A percentile compares a stretch with the other conserved stretches of the same genome.
Evolutionary conservation across 1,140 invertebrate species (phyloP).

Genomic region (Pomacea maculata): DNA sequence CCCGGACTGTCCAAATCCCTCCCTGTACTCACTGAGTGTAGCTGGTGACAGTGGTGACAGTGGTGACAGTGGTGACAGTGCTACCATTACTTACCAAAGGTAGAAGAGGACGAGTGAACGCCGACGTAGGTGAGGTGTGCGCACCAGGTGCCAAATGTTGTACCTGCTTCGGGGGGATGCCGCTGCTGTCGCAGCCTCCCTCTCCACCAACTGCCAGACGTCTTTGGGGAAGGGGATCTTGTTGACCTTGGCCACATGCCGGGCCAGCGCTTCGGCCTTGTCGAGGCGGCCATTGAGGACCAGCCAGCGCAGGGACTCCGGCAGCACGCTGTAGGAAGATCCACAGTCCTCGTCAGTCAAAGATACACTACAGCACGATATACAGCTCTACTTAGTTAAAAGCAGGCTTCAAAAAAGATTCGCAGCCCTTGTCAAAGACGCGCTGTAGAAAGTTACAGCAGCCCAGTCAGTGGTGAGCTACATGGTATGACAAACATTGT

Average conservation of each 20-base stretch:
- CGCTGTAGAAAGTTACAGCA: too few relatives aligned
- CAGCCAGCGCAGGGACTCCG: constrained; percentile 68
- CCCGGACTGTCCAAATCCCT: too few relatives aligned
- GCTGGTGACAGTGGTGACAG: too few relatives aligned
- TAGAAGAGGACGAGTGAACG: constrained; percentile 80
- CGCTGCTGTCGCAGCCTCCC: constrained; percentile 10
- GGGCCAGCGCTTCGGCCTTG: constrained; percentile 72
- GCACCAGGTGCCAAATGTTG: constrained; percentile 68
- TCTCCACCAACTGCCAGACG: constrained; percentile 38
- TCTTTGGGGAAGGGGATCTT: constrained; percentile 39
- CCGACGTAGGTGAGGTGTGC: constrained; percentile 76
- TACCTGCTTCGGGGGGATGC: constrained; percentile 29
- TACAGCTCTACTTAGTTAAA: too few relatives aligned
- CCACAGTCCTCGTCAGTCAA: too few relatives aligned
- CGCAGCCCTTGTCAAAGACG: too few relatives aligned
- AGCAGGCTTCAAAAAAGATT: too few relatives aligned
- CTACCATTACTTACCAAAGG: constrained; percentile 66
- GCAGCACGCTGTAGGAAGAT: constrained; percentile 57
- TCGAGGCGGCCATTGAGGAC: constrained; percentile 72
- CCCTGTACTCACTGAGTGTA: too few relatives aligned
- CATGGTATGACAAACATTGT: too few relatives aligned
- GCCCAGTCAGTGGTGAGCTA: too few relatives aligned
- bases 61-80: too few relatives aligned
- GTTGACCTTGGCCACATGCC: constrained; percentile 41
- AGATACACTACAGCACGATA: too few relatives aligned